phyloP scores from a whole-genome alignment of 2,113 vertebrate genomes.

The Oostethus manadensis region DNA sequence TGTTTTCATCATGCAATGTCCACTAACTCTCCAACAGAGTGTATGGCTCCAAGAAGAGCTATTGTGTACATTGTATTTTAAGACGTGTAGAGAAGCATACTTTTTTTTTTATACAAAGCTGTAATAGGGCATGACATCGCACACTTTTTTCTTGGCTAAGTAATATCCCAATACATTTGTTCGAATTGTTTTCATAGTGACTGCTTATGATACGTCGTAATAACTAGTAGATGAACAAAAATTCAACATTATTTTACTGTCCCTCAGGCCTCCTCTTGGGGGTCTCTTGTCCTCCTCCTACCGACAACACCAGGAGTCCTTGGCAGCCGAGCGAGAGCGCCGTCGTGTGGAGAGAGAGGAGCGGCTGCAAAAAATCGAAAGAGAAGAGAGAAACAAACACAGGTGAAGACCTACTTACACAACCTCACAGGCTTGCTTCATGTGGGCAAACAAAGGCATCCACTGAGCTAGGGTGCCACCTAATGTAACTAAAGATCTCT shows the following conservation, averaged over 20 bases:
- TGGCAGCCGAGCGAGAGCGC: conserved; percentile 90
- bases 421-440: neutral
- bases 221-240: neutral
- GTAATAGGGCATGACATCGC: too few relatives aligned
- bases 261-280: conserved; percentile 77
- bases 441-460: neutral
- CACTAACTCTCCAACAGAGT: neutral
- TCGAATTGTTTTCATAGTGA: too few relatives aligned
- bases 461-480: neutral
- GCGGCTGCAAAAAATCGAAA: conserved; percentile 87
- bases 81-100: too few relatives aligned
- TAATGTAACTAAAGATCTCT: neutral
- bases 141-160: too few relatives aligned
- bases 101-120: too few relatives aligned
- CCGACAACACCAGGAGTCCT: conserved; percentile 91
- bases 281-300: conserved; percentile 92
- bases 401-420: conserved; percentile 70
- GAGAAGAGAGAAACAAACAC: conserved; percentile 94
- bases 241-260: too few relatives aligned
- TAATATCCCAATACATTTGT: too few relatives aligned
- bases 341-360: conserved; percentile 91
- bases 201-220: too few relatives aligned
- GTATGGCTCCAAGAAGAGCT: too few relatives aligned
- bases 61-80: too few relatives aligned
- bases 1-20: neutral